A percentile compares a stretch with the other conserved stretches of the same genome.
Evolutionary conservation across 2,888 invertebrate genomes (phyloP).

Genomic region (Pterobdella sp.): DNA sequence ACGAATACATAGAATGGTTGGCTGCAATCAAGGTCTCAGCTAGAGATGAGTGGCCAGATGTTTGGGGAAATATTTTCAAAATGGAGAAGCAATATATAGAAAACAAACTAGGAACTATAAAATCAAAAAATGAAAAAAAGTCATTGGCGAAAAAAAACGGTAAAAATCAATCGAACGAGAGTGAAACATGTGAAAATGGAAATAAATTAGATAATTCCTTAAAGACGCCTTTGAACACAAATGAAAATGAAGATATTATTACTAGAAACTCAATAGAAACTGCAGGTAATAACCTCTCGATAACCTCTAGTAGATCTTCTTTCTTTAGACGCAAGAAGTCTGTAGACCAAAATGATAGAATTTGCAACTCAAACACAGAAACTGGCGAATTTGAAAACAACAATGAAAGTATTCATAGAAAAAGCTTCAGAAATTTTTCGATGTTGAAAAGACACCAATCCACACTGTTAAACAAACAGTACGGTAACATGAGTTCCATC

Average conservation of each 20-base stretch:
- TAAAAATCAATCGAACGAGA: not conserved
- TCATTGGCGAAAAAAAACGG: not conserved
- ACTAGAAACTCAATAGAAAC: too few relatives aligned
- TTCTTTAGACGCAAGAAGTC: not conserved
- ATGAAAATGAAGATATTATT: too few relatives aligned
- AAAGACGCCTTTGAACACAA: not conserved
- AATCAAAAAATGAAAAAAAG: not conserved
- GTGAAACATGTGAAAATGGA: not conserved
- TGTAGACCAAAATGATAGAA: not conserved
- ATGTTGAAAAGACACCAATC: not conserved
- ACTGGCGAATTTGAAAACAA: too few relatives aligned
- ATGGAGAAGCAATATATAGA: not conserved
- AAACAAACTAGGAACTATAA: not conserved
- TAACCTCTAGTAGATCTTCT: not conserved
- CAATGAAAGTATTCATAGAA: not conserved
- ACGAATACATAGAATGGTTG: not conserved
- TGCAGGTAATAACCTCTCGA: not conserved
- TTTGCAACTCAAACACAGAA: too few relatives aligned
- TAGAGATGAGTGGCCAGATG: not conserved
- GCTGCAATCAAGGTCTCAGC: not conserved
- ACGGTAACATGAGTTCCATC: not conserved
- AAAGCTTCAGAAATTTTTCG: not conserved
- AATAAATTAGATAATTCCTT: too few relatives aligned
- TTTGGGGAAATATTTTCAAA: not conserved
- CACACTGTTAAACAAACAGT: not conserved